Conservation (phyloP, 2,888 invertebrate species). For the Tridacna crocea region DNA sequence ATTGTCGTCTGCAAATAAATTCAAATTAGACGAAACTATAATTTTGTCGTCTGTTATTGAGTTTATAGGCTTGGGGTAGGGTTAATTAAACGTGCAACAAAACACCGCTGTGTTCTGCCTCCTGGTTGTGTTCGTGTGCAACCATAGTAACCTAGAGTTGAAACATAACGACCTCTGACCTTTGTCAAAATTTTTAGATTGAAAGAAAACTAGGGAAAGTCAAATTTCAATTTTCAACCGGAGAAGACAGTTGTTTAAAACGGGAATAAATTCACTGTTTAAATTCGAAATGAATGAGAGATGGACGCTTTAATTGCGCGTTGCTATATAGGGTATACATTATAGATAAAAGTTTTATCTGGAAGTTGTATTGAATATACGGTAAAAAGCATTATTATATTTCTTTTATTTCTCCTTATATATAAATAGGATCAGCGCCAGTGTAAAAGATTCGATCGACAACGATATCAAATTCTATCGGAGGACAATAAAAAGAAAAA, state of each 20-base stretch:
- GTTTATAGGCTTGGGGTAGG: neutral
- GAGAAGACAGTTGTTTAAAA: constrained; percentile 6
- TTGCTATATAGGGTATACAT: neutral
- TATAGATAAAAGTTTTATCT: no score
- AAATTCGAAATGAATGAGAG: neutral
- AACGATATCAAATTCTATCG: no score
- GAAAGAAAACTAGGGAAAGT: neutral
- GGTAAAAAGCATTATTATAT: no score
- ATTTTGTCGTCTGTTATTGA: neutral
- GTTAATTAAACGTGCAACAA: neutral
- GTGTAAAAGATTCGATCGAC: no score
- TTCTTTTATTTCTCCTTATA: no score
- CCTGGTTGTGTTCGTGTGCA: neutral
- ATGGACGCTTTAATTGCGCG: neutral
- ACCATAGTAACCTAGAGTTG: constrained; percentile 15
- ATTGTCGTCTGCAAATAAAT: neutral
- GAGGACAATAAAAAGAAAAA: no score
- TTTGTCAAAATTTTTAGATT: neutral
- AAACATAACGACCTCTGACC: constrained; percentile 15
- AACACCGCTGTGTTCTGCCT: neutral
- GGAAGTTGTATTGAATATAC: no score
- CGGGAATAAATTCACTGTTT: constrained; percentile 3
- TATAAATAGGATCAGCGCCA: no score
- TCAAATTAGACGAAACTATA: neutral
- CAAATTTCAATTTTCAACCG: constrained; percentile 15